Evolutionary conservation across 2,113 vertebrate genomes (phyloP).

Genomic region (Uria aalge): DNA sequence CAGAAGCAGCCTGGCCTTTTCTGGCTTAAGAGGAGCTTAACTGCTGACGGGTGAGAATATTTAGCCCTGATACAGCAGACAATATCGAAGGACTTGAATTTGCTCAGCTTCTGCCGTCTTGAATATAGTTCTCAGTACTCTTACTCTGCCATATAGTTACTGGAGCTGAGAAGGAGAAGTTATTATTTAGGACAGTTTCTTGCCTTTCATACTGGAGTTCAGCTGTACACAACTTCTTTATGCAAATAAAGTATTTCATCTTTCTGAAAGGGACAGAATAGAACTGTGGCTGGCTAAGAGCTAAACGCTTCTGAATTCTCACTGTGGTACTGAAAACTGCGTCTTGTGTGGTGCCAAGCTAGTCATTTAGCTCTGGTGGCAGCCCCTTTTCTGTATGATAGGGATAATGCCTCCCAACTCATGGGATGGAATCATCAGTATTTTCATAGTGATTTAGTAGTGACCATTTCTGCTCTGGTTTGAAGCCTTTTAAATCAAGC

Average conservation of each 20-base stretch:
- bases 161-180: not conserved
- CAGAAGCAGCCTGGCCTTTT: constrained; percentile 1
- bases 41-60: not conserved
- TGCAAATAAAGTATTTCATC: not conserved
- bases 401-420: not conserved
- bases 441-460: not conserved
- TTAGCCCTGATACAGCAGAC: not conserved
- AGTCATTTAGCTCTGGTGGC: not conserved
- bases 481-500: not conserved
- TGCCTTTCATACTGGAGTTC: not conserved
- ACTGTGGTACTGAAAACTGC: not conserved
- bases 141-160: not conserved
- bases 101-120: not conserved
- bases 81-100: not conserved
- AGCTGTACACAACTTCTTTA: not conserved
- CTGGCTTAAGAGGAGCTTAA: not conserved
- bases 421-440: not conserved
- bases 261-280: not conserved
- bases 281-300: not conserved
- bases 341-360: not conserved
- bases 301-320: not conserved
- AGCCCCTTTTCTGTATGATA: not conserved
- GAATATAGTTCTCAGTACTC: not conserved
- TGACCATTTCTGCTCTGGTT: not conserved
- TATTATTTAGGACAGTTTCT: not conserved